phyloP scores from a whole-genome alignment of 1,140 invertebrate species.

The Drosophila trapezifrons region DNA sequence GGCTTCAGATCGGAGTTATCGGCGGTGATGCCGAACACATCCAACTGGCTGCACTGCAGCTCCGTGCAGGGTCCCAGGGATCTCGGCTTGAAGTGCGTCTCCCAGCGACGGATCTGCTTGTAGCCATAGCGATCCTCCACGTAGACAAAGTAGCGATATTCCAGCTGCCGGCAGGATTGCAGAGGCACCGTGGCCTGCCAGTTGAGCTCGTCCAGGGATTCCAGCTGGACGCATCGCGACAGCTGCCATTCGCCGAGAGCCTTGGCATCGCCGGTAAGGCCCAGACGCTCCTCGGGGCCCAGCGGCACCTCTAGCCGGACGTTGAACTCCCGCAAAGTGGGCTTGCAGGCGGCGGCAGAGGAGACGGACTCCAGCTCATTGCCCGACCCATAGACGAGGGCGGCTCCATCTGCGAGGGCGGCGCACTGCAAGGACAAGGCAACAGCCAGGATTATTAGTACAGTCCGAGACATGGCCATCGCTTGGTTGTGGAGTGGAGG shows the following conservation, averaged over 20 bases:
- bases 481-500: conserved; percentile 13
- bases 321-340: conserved; percentile 62
- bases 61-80: conserved; percentile 42
- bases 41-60: conserved; percentile 59
- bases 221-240: conserved; percentile 80
- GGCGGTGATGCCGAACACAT: conserved; percentile 85
- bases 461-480: conserved; percentile 43
- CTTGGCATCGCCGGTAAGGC: conserved; percentile 83
- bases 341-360: conserved; percentile 50
- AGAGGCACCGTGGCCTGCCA: conserved; percentile 85
- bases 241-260: conserved; percentile 85
- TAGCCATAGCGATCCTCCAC: conserved; percentile 64
- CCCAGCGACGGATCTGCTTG: conserved; percentile 89
- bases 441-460: conserved; percentile 68
- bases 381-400: conserved; percentile 45
- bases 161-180: conserved; percentile 86
- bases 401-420: conserved; percentile 63
- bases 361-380: conserved; percentile 54
- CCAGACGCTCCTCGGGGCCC: conserved; percentile 83
- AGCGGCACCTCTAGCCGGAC: conserved; percentile 58
- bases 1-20: conserved; percentile 75
- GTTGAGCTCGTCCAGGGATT: conserved; percentile 66
- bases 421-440: conserved; percentile 69
- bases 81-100: conserved; percentile 89
- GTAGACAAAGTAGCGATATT: conserved; percentile 90